Base-by-base conservation (phyloP, 2,888 invertebrate species). In the Sinhomidia bicolor region DNA sequence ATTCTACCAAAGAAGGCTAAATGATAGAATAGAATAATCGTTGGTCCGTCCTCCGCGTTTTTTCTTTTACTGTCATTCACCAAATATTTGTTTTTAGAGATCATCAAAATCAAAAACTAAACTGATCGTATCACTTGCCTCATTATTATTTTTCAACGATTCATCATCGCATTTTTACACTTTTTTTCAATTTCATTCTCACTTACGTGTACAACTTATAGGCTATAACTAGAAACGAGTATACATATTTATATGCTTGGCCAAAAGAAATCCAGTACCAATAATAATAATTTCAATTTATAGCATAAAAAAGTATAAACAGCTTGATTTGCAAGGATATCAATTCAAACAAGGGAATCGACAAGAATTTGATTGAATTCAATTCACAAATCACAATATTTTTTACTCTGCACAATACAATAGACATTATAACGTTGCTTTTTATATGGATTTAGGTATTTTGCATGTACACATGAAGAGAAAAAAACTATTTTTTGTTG, bases 281-380 rank as follows among this genome's bases (percentile, higher is more conserved):
- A 47, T 26, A 74, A 71, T 47, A 74, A 47, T 74, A 51, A 83
- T 83, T 83, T 83, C 84, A 84, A 76, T 74, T 74, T 83, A 82
- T 57, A 54, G 44, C 14, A 10, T 71, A 47, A 71, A 80, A 54
- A 54, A 36, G 68, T 44, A 20, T 23, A 71, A 44, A 71, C n/a
- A 78, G 74, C 78, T 60, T 85, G 85, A 79, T 71, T 80, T 54
- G 79, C 85, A 85, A 85, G 79, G 79, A 78, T 68, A 85, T 80
- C 85, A 74, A 74, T 71, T 71, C 44, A 79, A 78, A 68, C 51
- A 62, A 47, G 60, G 12, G 60, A 74, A 80, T 44, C 71, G 71
- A 32, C 44, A 74, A 83, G 57, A 83, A 83, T 83, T 36, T 68
- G 60, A 85, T 78, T 79, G 57, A 71, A 44, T 85, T 26, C 29